phyloP scores from a whole-genome alignment of 2,888 invertebrate genomes.

The Hydrotaea diabolus region DNA sequence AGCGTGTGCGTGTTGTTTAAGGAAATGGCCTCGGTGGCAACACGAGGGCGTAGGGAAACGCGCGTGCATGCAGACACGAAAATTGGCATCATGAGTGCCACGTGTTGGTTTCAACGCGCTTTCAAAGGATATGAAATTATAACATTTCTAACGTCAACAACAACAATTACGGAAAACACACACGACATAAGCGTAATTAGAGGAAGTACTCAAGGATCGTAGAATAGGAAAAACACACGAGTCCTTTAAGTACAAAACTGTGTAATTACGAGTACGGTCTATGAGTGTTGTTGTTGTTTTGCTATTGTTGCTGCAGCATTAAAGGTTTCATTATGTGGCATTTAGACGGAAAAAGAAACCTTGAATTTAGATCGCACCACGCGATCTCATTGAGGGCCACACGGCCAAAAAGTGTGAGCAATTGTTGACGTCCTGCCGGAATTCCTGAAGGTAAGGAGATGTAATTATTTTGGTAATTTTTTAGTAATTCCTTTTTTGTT shows the following conservation, averaged over 20 bases:
- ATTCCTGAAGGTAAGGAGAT: background rate
- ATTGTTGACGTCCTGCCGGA: background rate
- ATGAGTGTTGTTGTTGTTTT: too few species aligned
- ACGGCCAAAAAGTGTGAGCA: background rate
- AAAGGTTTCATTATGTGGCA: conserved; percentile 47
- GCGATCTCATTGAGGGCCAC: conserved; percentile 35
- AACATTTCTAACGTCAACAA: background rate
- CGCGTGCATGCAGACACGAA: background rate
- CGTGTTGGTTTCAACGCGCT: conserved; percentile 55
- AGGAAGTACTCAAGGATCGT: conserved; percentile 57
- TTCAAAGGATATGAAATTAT: conserved; percentile 33
- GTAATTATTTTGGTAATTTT: background rate
- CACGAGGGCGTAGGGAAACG: background rate
- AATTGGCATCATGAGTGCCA: conserved; percentile 46
- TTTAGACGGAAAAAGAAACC: conserved; percentile 45
- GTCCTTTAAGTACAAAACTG: conserved; percentile 5
- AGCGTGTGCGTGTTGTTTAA: background rate
- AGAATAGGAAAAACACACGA: background rate
- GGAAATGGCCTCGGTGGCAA: background rate
- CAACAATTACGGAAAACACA: background rate
- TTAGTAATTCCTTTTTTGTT: background rate
- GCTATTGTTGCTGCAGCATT: conserved; percentile 17
- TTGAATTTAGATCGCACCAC: conserved; percentile 52
- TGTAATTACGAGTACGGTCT: conserved; percentile 11
- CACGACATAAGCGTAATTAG: conserved; percentile 48